Conservation (phyloP, 37 sponge, comb jelly and placozoan genomes). For the Spongilla lacustris region DNA sequence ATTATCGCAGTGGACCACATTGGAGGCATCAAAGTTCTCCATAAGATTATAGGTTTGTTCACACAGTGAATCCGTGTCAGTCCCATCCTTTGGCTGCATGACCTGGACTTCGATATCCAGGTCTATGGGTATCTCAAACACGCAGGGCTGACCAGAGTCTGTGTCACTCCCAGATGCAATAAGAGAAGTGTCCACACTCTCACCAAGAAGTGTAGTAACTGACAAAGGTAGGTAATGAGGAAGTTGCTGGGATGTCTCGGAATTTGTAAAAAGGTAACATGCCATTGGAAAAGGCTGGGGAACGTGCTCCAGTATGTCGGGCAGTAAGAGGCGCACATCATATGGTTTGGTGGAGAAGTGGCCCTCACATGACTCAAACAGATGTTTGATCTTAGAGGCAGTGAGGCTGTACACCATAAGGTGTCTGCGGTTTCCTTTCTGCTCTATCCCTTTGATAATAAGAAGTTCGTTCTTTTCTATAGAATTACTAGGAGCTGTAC, state of each 20-base stretch:
- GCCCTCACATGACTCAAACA: slow-evolving; percentile 39
- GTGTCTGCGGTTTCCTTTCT: neutral
- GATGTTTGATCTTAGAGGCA: slow-evolving; percentile 17
- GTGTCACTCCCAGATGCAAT: neutral
- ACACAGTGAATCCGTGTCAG: neutral
- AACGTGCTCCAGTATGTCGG: slow-evolving; percentile 52
- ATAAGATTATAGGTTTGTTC: neutral
- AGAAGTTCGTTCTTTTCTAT: slow-evolving; percentile 42
- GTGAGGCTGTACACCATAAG: slow-evolving; percentile 49
- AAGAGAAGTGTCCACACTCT: neutral
- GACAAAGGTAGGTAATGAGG: neutral
- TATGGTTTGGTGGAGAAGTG: slow-evolving; percentile 64
- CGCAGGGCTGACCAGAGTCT: neutral
- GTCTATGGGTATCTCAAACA: slow-evolving; percentile 54
- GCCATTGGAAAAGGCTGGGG: slow-evolving; percentile 33
- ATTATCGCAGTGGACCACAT: neutral
- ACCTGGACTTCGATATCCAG: neutral
- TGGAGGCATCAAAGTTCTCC: neutral
- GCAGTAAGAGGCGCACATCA: slow-evolving; percentile 51
- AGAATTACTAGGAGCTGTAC: slow-evolving; percentile 32
- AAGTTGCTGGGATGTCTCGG: neutral
- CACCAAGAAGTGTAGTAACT: neutral
- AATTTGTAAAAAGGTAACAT: slow-evolving; percentile 20
- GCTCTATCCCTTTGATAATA: slow-evolving; percentile 14
- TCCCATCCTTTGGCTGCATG: neutral